phyloP scores from a whole-genome alignment of 2,797 vertebrate genomes.

The Lithobates sylvaticus region DNA sequence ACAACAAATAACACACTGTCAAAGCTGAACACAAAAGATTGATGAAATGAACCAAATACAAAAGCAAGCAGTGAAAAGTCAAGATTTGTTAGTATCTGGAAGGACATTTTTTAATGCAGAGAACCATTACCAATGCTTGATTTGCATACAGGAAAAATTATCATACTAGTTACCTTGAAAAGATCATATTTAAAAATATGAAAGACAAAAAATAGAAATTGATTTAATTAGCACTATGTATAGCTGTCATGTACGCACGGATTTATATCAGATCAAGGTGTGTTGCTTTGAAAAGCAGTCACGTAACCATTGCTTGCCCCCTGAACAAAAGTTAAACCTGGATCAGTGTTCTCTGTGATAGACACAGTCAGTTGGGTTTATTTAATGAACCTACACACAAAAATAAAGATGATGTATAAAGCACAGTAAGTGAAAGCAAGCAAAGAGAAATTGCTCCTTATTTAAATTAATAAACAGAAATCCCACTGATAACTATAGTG shows the following conservation, averaged over 20 bases:
- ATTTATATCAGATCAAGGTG: not conserved
- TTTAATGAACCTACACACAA: not conserved
- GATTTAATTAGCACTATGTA: not conserved
- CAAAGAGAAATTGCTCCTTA: not conserved
- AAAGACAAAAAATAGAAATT: not conserved
- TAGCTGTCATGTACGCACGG: not conserved
- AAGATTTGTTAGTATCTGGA: constrained; percentile 30
- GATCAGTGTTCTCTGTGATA: not conserved
- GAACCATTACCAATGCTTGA: not conserved
- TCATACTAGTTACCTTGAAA: not conserved
- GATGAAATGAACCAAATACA: not conserved
- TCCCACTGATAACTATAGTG: not conserved
- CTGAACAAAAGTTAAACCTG: not conserved
- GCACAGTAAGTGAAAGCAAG: not conserved
- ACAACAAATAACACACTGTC: constrained; percentile 1
- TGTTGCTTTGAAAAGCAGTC: not conserved
- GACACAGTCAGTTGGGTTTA: not conserved
- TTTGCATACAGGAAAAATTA: not conserved
- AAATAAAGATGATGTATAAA: not conserved
- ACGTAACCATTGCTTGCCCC: not conserved
- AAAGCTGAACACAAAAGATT: constrained; percentile 27
- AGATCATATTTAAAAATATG: not conserved
- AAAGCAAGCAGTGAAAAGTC: constrained; percentile 33
- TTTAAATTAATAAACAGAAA: not conserved
- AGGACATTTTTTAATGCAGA: not conserved